Conservation (phyloP, 2,797 vertebrate species). For the Erpetoichthys calabaricus region DNA sequence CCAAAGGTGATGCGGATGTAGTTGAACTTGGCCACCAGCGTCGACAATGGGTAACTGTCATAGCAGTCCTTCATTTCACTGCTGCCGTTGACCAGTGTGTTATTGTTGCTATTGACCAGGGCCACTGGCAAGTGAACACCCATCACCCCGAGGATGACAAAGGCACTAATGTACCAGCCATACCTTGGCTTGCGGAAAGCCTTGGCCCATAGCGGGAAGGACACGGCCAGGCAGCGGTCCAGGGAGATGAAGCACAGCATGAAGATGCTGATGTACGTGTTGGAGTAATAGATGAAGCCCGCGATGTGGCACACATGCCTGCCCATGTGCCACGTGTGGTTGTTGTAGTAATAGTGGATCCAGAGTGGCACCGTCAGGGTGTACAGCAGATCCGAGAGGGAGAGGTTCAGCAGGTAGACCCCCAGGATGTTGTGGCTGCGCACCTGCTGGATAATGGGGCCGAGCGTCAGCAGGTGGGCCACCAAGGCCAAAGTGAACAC, state of each 20-base stretch:
- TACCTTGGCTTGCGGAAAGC: conserved; percentile 27
- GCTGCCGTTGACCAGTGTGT: rapidly evolving
- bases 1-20: conserved; percentile 36
- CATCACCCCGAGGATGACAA: conserved; percentile 27
- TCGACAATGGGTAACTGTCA: conserved; percentile 44
- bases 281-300: conserved; percentile 63
- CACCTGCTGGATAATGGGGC: conserved; percentile 46
- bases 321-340: conserved; percentile 45
- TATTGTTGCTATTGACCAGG: conserved; percentile 26
- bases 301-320: conserved; percentile 30
- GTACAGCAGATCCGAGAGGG: conserved; percentile 52
- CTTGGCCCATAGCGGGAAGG: conserved; percentile 39
- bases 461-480: conserved; percentile 47
- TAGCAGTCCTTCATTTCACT: conserved; percentile 36
- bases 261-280: conserved; percentile 60
- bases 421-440: conserved; percentile 42
- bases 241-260: conserved; percentile 64
- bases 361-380: conserved; percentile 57
- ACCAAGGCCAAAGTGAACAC: conserved; percentile 45
- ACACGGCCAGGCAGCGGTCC: conserved; percentile 54
- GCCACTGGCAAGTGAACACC: conserved; percentile 31
- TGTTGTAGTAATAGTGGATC: conserved; percentile 46
- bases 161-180: conserved; percentile 35
- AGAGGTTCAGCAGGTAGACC: conserved; percentile 46
- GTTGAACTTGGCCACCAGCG: conserved; percentile 36